Base-by-base conservation (phyloP, 1,140 invertebrate genomes). In the Hormaphis cornu region DNA sequence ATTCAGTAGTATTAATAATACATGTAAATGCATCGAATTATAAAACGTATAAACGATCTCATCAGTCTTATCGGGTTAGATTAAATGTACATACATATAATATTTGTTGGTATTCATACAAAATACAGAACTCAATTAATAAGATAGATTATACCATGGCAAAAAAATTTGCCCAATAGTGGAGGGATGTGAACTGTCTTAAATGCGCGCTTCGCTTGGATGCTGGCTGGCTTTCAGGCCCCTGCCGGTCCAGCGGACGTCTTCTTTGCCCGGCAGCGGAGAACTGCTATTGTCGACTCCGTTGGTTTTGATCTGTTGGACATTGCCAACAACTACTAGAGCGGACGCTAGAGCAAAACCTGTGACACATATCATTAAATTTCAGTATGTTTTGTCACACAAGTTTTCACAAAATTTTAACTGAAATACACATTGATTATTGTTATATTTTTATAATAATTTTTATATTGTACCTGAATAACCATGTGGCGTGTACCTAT, bases 301-400 rank as follows among this genome's bases (percentile, higher is more conserved):
- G 3, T 66, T 66, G 14, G n/a, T 66, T 14, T 66, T 66, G 10
- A 44, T 30, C 20, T 46, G 61, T 24, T 66, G 61, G 16, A 66
- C 61, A 79, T 88, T 89, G 18, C 90, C 90, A 46, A 92, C 80
- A 69, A 90, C 90, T 69, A 93, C 90, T 73, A 93, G 83, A 69
- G 90, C 89, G 73, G 89, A 92, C 48, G 88, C 91, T 69, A 93
- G 88, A 24, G 89, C 89, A 73, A 93, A 79, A 59, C 89, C 90
- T 71, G n/a, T n/a, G n/a, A 86, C 84, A 73, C 61, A 44, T 73
- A 73, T 12, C 52, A 69, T 14, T 40, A 42, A 46, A 42, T 44
- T 44, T 3, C 5, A 37, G 18, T 6, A 6, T 20, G 33, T 54
- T 63, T 63, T 7, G 4, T 35, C 3, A 5, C 4, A 63, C 9